Evolutionary conservation across 2,888 invertebrate genomes (phyloP).

Genomic region (Embidobia sp.): DNA sequence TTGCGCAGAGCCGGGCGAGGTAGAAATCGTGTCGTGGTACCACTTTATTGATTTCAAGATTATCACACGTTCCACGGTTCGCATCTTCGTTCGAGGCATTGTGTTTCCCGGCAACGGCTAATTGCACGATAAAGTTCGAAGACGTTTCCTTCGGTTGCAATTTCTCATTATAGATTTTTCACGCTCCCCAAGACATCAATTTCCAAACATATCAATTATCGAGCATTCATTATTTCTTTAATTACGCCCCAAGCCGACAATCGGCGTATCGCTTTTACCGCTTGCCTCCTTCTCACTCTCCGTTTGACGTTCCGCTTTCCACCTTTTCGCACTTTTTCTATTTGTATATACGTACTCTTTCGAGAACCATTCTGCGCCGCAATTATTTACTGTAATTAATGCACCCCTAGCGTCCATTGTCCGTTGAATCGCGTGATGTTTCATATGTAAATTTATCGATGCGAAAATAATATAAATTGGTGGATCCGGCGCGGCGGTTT

Average conservation of each 20-base stretch:
- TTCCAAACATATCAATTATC: constrained; percentile 47
- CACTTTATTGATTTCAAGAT: constrained; percentile 80
- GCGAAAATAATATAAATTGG: constrained; percentile 21
- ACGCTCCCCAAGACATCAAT: constrained; percentile 28
- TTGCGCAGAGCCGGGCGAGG: constrained; percentile 67
- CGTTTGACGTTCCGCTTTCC: background rate
- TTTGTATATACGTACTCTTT: background rate
- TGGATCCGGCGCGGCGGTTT: constrained; percentile 8
- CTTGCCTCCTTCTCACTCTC: background rate
- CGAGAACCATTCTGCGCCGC: background rate
- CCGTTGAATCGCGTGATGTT: constrained; percentile 12
- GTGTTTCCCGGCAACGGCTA: constrained; percentile 67
- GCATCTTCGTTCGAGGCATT: constrained; percentile 72
- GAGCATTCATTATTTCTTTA: constrained; percentile 33
- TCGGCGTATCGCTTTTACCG: constrained; percentile 6
- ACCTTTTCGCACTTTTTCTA: background rate
- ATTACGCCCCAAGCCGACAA: constrained; percentile 15
- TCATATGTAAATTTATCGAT: constrained; percentile 34
- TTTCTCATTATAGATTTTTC: constrained; percentile 58
- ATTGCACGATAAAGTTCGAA: constrained; percentile 66
- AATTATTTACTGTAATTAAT: constrained; percentile 34
- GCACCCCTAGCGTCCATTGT: constrained; percentile 1
- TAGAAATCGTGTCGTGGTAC: constrained; percentile 72
- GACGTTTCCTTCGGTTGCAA: constrained; percentile 54
- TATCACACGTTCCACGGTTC: constrained; percentile 73